Evolutionary conservation across 1,140 invertebrate species (phyloP).

Genomic region (Bombus ignitus): DNA sequence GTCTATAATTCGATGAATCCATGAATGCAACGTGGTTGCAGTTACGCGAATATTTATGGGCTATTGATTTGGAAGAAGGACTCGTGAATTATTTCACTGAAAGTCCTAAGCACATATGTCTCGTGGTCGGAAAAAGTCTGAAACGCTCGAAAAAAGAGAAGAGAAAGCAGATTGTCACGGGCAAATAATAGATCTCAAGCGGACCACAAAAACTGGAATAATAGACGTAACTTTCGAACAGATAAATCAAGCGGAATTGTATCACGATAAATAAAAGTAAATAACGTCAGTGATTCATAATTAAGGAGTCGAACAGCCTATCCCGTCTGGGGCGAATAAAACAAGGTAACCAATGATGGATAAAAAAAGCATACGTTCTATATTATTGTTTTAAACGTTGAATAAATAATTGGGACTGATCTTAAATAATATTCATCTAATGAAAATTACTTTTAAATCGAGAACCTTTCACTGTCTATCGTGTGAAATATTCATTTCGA

Average conservation of each 20-base stretch:
- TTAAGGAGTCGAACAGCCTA: slow-evolving; percentile 55
- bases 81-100: slow-evolving; percentile 42
- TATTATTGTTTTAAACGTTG: background rate
- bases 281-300: slow-evolving; percentile 69
- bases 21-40: background rate
- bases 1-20: slow-evolving; percentile 14
- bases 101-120: slow-evolving; percentile 24
- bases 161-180: slow-evolving; percentile 62
- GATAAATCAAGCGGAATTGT: slow-evolving; percentile 65
- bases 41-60: slow-evolving; percentile 26
- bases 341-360: background rate
- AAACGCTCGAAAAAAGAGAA: slow-evolving; percentile 42
- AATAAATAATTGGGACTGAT: background rate
- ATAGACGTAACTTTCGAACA: slow-evolving; percentile 64
- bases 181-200: slow-evolving; percentile 64
- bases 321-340: slow-evolving; percentile 12
- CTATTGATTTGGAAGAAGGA: slow-evolving; percentile 27
- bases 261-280: slow-evolving; percentile 67
- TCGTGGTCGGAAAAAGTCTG: slow-evolving; percentile 33
- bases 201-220: slow-evolving; percentile 64
- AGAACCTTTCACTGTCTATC: background rate
- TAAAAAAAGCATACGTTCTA: background rate
- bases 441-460: background rate
- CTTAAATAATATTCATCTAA: background rate
- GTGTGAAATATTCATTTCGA: background rate